These are phyloP conservation scores for Sycophaga agraensis DNA, from an alignment of 1,140 invertebrate genomes.

Conservation along the genomic window DNA sequence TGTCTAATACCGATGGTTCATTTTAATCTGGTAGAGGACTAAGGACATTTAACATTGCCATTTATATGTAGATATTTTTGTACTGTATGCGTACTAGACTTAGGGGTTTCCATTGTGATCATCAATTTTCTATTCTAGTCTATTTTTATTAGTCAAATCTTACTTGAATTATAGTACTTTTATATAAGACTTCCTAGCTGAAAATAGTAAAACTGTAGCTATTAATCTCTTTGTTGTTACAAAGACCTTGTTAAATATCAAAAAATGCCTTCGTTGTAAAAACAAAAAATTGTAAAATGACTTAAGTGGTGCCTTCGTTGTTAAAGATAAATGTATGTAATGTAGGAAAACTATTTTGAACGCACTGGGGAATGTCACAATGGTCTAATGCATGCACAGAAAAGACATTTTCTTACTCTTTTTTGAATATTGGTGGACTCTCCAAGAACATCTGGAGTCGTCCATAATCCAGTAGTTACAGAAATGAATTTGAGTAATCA, in stretches of 20 bases:
- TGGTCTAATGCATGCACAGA: slow-evolving; percentile 40
- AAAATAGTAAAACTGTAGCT: not conserved
- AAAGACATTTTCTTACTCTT: slow-evolving; percentile 27
- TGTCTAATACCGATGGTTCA: slow-evolving; percentile 25
- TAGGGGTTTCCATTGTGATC: slow-evolving; percentile 19
- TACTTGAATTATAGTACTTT: slow-evolving; percentile 2
- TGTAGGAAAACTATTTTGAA: slow-evolving; percentile 12
- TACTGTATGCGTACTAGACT: slow-evolving; percentile 12
- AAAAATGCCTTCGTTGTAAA: slow-evolving; percentile 24
- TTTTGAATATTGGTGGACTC: slow-evolving; percentile 34
- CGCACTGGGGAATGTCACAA: slow-evolving; percentile 21
- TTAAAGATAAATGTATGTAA: slow-evolving; percentile 1
- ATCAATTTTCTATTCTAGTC: slow-evolving; percentile 22
- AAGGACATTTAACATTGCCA: slow-evolving; percentile 9
- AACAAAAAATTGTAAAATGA: slow-evolving; percentile 11
- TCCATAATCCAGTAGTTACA: slow-evolving; percentile 26
- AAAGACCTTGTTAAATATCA: not conserved
- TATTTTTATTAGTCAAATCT: slow-evolving; percentile 17
- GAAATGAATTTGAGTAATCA: slow-evolving; percentile 42
- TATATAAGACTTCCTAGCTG: slow-evolving; percentile 18
- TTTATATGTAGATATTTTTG: slow-evolving; percentile 9
- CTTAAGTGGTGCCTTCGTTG: slow-evolving; percentile 23
- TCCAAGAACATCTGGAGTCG: slow-evolving; percentile 33
- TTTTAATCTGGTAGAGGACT: slow-evolving; percentile 22
- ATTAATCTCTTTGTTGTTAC: slow-evolving; percentile 18